phyloP scores from a whole-genome alignment of 2,113 vertebrate genomes.

The Daphoenositta chrysoptera region DNA sequence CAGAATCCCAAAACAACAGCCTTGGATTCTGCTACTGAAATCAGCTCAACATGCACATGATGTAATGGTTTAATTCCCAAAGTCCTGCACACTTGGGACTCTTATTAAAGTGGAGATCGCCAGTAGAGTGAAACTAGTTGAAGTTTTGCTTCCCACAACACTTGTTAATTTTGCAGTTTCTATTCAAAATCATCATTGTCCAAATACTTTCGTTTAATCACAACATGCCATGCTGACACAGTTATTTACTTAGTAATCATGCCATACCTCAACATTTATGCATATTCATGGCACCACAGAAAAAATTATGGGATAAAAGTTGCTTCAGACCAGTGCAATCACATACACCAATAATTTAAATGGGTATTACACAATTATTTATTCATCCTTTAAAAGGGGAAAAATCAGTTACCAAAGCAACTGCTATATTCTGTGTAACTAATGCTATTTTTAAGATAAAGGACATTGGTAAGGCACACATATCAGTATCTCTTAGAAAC shows the following conservation, averaged over 20 bases:
- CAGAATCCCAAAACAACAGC: neutral
- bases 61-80: neutral
- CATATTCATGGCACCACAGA: neutral
- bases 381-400: slow-evolving; percentile 20
- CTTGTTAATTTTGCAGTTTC: neutral
- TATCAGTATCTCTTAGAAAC: slow-evolving; percentile 6
- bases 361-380: slow-evolving; percentile 38
- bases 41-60: neutral
- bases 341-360: neutral
- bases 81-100: neutral
- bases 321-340: neutral
- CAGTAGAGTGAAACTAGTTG: neutral
- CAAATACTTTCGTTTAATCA: neutral
- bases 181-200: neutral
- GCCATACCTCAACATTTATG: neutral
- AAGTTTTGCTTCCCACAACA: neutral
- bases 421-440: slow-evolving; percentile 37
- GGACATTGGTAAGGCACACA: neutral
- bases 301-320: neutral
- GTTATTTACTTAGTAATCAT: neutral
- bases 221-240: neutral
- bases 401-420: slow-evolving; percentile 62
- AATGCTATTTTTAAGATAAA: slow-evolving; percentile 58
- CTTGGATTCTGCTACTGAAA: neutral
- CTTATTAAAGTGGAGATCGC: neutral